Percentiles rank a stretch among this genome's conserved stretches.
These are phyloP conservation scores for Tragelaphus imberbis DNA, from an alignment of 2,113 vertebrate genomes.

Conservation along the genomic window DNA sequence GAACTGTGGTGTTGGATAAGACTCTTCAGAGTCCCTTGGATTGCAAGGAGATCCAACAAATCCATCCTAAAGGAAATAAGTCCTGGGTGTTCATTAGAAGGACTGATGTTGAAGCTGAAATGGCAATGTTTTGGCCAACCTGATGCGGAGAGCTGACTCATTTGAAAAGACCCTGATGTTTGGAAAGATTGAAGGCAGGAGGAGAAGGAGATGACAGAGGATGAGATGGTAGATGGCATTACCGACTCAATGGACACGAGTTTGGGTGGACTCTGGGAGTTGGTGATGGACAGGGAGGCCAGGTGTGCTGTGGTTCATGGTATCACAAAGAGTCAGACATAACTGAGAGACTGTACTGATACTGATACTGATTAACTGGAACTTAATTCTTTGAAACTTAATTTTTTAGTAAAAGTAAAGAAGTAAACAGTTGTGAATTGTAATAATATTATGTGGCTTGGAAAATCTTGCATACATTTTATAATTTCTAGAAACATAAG, in stretches of 20 bases:
- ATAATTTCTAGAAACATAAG: not conserved
- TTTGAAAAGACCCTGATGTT: not conserved
- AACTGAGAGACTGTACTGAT: not conserved
- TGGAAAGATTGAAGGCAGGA: not conserved
- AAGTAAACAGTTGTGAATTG: not conserved
- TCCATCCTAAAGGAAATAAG: not conserved
- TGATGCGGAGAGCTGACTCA: not conserved
- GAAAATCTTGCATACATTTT: not conserved
- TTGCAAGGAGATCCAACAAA: not conserved
- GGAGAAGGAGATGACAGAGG: not conserved
- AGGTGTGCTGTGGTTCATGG: fast-evolving
- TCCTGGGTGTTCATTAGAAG: not conserved
- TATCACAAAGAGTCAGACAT: fast-evolving
- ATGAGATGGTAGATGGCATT: not conserved
- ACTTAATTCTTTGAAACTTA: not conserved
- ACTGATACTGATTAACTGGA: not conserved
- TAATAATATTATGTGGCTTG: not conserved
- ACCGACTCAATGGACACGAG: not conserved
- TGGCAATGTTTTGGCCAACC: not conserved
- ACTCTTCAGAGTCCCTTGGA: not conserved
- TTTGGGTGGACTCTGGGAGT: fast-evolving
- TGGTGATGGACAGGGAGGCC: not conserved
- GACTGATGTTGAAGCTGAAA: not conserved
- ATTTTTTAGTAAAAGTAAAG: not conserved
- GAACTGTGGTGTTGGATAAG: not conserved